phyloP scores from a whole-genome alignment of 2,797 vertebrate species.

The Arremon aurantiirostris region DNA sequence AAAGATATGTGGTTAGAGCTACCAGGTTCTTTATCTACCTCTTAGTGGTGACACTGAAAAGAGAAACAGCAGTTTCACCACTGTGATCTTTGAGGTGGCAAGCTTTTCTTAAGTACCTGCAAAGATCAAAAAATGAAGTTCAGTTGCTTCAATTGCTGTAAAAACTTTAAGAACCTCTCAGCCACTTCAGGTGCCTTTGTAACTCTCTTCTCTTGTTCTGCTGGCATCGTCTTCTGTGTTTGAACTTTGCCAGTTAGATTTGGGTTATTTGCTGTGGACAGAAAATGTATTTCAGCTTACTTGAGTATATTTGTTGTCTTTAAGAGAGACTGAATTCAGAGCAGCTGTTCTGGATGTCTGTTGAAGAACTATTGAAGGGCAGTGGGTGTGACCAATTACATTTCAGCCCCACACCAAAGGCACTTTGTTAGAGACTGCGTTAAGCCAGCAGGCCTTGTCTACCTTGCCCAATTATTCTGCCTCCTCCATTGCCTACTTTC shows the following conservation, averaged over 20 bases:
- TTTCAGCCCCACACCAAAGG: neutral
- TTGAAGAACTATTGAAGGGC: neutral
- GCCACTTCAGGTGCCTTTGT: constrained; percentile 20
- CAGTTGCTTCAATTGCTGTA: neutral
- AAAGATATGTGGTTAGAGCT: neutral
- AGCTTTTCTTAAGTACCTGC: constrained; percentile 21
- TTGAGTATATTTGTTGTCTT: neutral
- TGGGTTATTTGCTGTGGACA: neutral
- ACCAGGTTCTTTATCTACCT: neutral
- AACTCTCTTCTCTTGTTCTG: neutral
- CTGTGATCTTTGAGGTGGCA: neutral
- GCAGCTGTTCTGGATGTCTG: neutral
- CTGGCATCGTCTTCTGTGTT: neutral
- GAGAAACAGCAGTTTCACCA: neutral
- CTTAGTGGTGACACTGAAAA: neutral
- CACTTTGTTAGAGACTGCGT: neutral
- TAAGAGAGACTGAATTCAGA: neutral
- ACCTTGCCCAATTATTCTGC: neutral
- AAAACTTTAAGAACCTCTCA: constrained; percentile 20
- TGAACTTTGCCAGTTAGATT: constrained; percentile 42
- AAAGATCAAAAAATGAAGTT: constrained; percentile 44
- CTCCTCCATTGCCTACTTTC: neutral
- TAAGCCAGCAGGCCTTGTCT: neutral
- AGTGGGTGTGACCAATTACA: neutral
- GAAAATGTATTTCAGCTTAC: neutral